Percentiles rank a stretch among this genome's conserved stretches.
Evolutionary conservation across 2,797 vertebrate genomes (phyloP).

Genomic region (Acanthis flammea): DNA sequence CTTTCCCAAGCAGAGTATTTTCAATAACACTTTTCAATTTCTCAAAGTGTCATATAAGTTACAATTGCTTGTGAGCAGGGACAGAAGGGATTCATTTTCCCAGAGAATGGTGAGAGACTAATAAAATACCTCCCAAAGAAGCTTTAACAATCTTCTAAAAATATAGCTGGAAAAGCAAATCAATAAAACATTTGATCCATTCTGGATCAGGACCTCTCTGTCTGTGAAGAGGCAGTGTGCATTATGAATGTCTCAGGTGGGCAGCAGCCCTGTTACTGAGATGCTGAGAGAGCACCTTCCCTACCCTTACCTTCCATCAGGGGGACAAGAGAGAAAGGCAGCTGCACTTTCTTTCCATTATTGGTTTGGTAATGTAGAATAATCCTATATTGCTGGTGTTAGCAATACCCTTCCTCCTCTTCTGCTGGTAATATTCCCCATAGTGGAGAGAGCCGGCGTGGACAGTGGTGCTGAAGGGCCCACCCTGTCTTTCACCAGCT

Average conservation of each 20-base stretch:
- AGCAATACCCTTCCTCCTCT: background rate
- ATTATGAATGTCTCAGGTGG: background rate
- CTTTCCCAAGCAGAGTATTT: background rate
- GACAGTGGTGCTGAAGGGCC: background rate
- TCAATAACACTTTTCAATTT: background rate
- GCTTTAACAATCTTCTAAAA: background rate
- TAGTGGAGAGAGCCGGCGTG: accelerated
- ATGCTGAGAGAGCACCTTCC: background rate
- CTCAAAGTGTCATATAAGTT: background rate
- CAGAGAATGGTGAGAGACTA: background rate
- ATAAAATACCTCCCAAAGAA: background rate
- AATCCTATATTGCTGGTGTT: background rate
- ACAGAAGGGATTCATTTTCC: background rate
- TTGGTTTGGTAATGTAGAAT: background rate
- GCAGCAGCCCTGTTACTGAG: background rate
- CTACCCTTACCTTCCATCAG: background rate
- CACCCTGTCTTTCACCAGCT: background rate
- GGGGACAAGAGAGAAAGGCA: background rate
- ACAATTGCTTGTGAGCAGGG: background rate
- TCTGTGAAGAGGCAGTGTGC: background rate
- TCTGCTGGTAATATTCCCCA: background rate
- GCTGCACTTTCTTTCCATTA: background rate
- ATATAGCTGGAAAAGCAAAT: background rate
- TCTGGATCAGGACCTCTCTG: background rate
- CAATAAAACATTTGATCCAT: conserved; percentile 4